phyloP scores from a whole-genome alignment of 1,140 invertebrate species.

The Rhizoglyphus robini region DNA sequence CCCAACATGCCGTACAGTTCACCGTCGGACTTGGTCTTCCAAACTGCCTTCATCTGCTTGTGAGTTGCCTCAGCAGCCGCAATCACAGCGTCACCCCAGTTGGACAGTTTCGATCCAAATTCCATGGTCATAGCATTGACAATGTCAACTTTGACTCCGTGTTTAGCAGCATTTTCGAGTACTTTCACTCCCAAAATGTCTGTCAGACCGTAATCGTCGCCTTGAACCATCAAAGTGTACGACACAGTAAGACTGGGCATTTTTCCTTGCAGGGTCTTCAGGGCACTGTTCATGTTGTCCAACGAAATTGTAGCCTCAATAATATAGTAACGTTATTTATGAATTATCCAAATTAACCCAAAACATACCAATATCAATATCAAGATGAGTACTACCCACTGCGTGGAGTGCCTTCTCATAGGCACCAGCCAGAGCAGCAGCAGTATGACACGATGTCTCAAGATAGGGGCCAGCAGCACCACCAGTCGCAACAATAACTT shows the following conservation, averaged over 20 bases:
- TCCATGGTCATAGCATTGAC: slow-evolving; percentile 31
- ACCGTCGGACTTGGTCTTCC: slow-evolving; percentile 24
- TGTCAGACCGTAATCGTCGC: slow-evolving; percentile 29
- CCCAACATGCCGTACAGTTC: slow-evolving; percentile 27
- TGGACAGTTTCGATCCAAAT: slow-evolving; percentile 15
- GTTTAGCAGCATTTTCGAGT: slow-evolving; percentile 22
- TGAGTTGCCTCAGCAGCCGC: slow-evolving; percentile 22
- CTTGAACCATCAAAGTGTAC: slow-evolving; percentile 28
- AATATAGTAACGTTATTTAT: neutral
- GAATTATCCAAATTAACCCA: neutral
- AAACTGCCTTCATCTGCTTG: slow-evolving; percentile 27
- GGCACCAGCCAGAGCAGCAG: slow-evolving; percentile 20
- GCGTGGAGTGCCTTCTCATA: slow-evolving; percentile 25
- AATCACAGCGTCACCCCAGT: slow-evolving; percentile 28
- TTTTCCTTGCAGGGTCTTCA: slow-evolving; percentile 25
- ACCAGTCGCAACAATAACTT: slow-evolving; percentile 24
- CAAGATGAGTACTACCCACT: slow-evolving; percentile 27
- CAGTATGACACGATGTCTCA: slow-evolving; percentile 24
- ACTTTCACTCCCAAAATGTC: slow-evolving; percentile 27
- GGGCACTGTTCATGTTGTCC: slow-evolving; percentile 25
- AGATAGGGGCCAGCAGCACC: slow-evolving; percentile 29
- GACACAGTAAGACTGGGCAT: slow-evolving; percentile 24
- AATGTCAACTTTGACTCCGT: slow-evolving; percentile 27
- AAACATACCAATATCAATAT: slow-evolving; percentile 27
- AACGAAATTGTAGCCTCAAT: slow-evolving; percentile 26